A percentile compares a stretch with the other conserved stretches of the same genome.
phyloP scores from a whole-genome alignment of 2,888 invertebrate species.

The Biston stratarius region DNA sequence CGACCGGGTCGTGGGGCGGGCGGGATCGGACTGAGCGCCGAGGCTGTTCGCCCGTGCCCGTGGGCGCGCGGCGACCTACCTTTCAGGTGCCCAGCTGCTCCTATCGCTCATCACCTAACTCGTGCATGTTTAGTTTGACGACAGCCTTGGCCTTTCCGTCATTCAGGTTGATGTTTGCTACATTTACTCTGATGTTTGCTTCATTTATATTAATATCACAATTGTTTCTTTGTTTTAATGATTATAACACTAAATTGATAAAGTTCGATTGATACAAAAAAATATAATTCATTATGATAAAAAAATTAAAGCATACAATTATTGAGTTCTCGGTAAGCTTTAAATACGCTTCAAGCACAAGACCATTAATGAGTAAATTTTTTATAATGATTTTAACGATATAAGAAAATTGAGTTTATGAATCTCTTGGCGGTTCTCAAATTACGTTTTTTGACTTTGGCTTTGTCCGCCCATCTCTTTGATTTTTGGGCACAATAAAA shows the following conservation, averaged over 20 bases:
- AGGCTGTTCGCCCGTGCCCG: conserved; percentile 38
- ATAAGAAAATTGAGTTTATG: conserved; percentile 3
- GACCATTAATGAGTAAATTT: not conserved
- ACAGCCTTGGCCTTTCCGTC: conserved; percentile 39
- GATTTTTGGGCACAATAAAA: conserved; percentile 45
- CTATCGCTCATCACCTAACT: conserved; percentile 47
- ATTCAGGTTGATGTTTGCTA: conserved; percentile 12
- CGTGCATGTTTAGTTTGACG: conserved; percentile 42
- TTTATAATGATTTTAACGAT: conserved; percentile 1
- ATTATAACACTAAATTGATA: too few species aligned
- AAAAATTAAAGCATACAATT: too few species aligned
- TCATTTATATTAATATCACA: too few species aligned
- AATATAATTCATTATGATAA: too few species aligned
- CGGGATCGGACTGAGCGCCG: conserved; percentile 62
- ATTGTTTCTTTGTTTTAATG: too few species aligned
- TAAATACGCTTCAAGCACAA: not conserved
- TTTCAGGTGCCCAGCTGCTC: conserved; percentile 42
- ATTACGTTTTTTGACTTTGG: conserved; percentile 33
- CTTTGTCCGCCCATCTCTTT: conserved; percentile 42
- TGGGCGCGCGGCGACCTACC: conserved; percentile 39
- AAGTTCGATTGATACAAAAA: too few species aligned
- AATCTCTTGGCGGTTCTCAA: conserved; percentile 23
- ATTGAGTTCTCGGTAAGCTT: not conserved
- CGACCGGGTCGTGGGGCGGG: conserved; percentile 56
- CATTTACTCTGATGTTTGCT: too few species aligned